Percentiles rank a stretch among this genome's conserved stretches.
phyloP scores from a whole-genome alignment of 2,888 invertebrate species.

The Sminthurides aquaticus region DNA sequence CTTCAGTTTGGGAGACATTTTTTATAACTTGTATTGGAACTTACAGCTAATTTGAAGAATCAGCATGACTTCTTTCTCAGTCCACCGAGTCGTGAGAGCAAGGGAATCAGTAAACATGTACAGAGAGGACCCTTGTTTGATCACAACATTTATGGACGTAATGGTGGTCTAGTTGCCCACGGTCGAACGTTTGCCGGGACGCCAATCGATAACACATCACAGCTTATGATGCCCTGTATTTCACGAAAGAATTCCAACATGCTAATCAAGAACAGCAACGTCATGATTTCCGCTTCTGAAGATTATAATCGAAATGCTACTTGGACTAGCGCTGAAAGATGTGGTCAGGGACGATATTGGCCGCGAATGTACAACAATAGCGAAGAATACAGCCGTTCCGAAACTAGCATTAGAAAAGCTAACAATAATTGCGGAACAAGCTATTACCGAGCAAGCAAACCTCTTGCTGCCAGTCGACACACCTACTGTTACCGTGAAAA shows the following conservation, averaged over 20 bases:
- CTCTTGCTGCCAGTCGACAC: neutral
- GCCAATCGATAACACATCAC: neutral
- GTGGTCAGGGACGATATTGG: slow-evolving; percentile 11
- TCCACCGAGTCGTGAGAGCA: neutral
- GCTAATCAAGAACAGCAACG: neutral
- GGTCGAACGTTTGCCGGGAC: neutral
- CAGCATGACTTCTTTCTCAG: neutral
- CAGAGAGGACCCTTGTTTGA: neutral
- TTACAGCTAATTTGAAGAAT: neutral
- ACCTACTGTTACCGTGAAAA: neutral
- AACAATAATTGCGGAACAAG: neutral
- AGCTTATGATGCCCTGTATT: neutral
- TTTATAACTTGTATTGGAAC: too few species aligned
- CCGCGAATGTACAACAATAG: neutral
- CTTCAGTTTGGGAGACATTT: too few species aligned
- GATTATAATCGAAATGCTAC: neutral
- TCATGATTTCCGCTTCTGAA: neutral
- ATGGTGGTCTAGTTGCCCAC: neutral
- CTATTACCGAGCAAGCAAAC: neutral
- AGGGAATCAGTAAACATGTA: neutral
- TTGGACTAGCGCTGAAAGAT: neutral
- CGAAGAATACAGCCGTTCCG: neutral
- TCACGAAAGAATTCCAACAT: neutral
- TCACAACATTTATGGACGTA: neutral
- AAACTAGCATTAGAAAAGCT: neutral